Evolutionary conservation across 2,113 vertebrate species (phyloP), one percentile per base, ranked within the genome.

Genomic region (Sialia sialis): DNA sequence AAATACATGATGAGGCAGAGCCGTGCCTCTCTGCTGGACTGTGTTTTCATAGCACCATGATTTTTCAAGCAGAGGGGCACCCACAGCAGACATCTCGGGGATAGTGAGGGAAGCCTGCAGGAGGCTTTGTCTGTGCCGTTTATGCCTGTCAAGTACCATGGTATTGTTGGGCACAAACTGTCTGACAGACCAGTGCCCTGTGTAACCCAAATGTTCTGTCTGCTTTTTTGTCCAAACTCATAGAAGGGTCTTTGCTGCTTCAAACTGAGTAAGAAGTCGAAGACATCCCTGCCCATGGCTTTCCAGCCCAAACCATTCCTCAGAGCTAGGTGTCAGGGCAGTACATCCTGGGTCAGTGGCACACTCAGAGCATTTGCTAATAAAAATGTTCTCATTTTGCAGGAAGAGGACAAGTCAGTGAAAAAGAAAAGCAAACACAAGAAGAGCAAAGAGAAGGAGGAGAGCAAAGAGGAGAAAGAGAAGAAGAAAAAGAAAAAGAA

Each of bases 361-460:
- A 11, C 8, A n/a, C 43, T 80, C 59, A 9, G 26, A 70, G 72
- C 20, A 25, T 69, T 87, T 34, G 32, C 79, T 69, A 22, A 83
- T 32, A 22, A 38, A 21, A 36, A 19, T 63, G 1, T 19, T 62
- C 44, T 83, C 36, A 1, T 68, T 54, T 86, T 78, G 16, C 93
- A 99, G 98, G 99, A 99, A 76, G 99, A 99, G 11, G 99, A 99
- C 4, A 99, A 99, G 89, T 97, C 95, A 1, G 67, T 88, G 27
- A 99, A 98, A 93, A 99, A 98, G 98, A 99, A 98, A 94, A 98
- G 97, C 95, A 98, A 98, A 92, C 98, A 98, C 90, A 99, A 98
- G 97, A 99, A 98, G 73, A 92, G 79, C 93, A 99, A 98, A 94
- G 98, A 98, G 77, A 98, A 98, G 68, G 99, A 98, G 2, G 98